Evolutionary conservation across 1,140 invertebrate genomes (phyloP).

Genomic region (Ectropis grisescens): DNA sequence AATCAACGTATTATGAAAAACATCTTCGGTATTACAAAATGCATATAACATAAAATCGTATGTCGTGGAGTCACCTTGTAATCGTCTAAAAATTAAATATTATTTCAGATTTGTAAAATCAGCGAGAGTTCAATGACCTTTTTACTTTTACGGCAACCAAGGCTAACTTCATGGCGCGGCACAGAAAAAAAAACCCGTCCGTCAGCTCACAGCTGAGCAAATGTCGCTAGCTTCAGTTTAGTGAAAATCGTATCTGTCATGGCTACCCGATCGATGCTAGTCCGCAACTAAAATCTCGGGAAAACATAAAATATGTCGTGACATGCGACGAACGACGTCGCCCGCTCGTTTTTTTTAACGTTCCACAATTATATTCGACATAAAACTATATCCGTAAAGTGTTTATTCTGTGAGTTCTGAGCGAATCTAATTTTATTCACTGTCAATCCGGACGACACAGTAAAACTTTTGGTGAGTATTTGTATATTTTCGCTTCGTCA

Average conservation of each 20-base stretch:
- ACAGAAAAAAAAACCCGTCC: conserved; percentile 38
- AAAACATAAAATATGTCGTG: conserved; percentile 59
- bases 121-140: too few species aligned
- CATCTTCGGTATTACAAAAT: too few species aligned
- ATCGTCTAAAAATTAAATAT: too few species aligned
- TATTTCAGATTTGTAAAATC: too few species aligned
- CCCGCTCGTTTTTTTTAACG: conserved; percentile 19
- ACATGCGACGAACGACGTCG: conserved; percentile 25
- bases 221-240: conserved; percentile 39
- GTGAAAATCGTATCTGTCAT: conserved; percentile 56
- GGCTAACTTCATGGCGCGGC: conserved; percentile 36
- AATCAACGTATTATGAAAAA: too few species aligned
- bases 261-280: conserved; percentile 56
- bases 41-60: too few species aligned
- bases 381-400: conserved; percentile 31
- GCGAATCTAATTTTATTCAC: conserved; percentile 61
- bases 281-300: conserved; percentile 43
- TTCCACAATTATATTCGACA: conserved; percentile 31
- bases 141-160: too few species aligned
- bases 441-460: conserved; percentile 34
- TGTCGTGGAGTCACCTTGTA: too few species aligned
- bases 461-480: conserved; percentile 51
- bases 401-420: conserved; percentile 53
- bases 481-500: conserved; percentile 17
- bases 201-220: conserved; percentile 65